Evolutionary conservation across 2,113 vertebrate genomes (phyloP), one percentile per base, ranked within the genome.

Genomic region (Leptodactylus fuscus): DNA sequence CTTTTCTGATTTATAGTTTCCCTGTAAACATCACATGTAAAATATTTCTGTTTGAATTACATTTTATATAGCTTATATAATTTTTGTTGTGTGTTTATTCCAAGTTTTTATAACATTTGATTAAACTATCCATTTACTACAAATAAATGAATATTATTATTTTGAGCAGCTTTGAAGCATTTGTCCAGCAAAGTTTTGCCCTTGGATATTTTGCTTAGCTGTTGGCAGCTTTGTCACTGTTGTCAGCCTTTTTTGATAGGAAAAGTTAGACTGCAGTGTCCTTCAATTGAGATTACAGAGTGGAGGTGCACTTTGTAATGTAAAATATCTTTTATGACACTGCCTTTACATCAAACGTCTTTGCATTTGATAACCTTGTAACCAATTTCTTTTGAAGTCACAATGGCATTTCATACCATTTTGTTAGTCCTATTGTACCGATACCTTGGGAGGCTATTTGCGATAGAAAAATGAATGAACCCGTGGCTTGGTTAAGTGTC

Each of bases 201-300:
- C 65, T 69, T 69, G 65, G 65, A 22, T 36, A 69, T 69, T 67
- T 69, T 69, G 32, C 34, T 67, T 36, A 67, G 62, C 16, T 18
- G 62, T 69, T 69, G 65, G 65, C 65, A 69, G 65, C 65, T 11
- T 22, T 69, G 65, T 22, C 65, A 69, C 65, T 38, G 65, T 69
- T 38, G 65, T 69, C 65, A 69, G 65, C 65, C 65, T 69, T 69
- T 69, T 69, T 67, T 9, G 15, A 10, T 8, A 69, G 65, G 16
- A 69, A 67, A 32, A 8, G 29, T 67, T 67, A 34, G 62, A 69
- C 65, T 69, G 65, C 65, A 69, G 65, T 69, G 65, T 69, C 65
- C 65, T 69, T 69, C 34, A 69, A 3, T 38, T 69, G 32, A 69
- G 18, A 69, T 69, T 36, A 69, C 65, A 20, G 65, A 67, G 29